Conservation (phyloP, 2,113 vertebrate genomes). For the Oenanthe oenanthe region DNA sequence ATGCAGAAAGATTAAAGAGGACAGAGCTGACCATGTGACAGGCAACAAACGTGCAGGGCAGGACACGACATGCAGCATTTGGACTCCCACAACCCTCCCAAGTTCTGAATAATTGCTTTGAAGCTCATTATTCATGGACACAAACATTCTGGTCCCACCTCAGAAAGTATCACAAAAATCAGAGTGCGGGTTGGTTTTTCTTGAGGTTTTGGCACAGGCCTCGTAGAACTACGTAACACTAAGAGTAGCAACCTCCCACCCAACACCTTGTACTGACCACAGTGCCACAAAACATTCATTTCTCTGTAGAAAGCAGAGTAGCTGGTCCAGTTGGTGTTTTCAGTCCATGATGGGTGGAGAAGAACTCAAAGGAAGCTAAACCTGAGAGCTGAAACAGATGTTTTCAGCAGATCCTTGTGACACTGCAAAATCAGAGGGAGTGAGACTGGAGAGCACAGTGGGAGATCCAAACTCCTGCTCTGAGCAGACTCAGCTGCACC, state of each 20-base stretch:
- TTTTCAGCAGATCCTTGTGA: not conserved
- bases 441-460: not conserved
- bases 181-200: accelerated
- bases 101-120: not conserved
- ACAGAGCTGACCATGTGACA: not conserved
- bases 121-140: not conserved
- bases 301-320: not conserved
- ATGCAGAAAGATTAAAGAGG: not conserved
- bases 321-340: not conserved
- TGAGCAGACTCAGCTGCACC: not conserved
- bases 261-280: not conserved
- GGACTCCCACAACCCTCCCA: not conserved
- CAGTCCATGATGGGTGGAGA: not conserved
- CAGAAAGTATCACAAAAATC: not conserved
- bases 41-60: not conserved
- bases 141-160: accelerated
- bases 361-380: not conserved
- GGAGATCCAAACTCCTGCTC: not conserved
- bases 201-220: not conserved
- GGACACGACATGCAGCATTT: not conserved
- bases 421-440: not conserved
- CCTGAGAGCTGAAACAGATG: accelerated
- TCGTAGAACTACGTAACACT: not conserved
- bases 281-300: not conserved
- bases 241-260: not conserved